Evolutionary conservation across 1,140 invertebrate genomes (phyloP).

Genomic region (Polypedilum pembai): DNA sequence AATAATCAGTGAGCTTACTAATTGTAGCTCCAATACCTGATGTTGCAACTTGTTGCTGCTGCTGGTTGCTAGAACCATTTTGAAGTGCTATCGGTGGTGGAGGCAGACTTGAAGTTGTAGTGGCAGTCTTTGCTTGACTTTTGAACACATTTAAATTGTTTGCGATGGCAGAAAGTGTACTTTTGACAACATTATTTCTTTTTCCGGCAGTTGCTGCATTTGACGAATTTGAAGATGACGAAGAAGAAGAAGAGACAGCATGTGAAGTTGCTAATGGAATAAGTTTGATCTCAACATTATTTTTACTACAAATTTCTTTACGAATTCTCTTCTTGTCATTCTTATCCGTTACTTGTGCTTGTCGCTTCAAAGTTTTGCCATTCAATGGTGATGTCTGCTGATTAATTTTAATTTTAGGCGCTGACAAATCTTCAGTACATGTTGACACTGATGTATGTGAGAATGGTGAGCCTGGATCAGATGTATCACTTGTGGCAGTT

Average conservation of each 20-base stretch:
- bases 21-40: neutral
- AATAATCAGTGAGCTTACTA: slow-evolving; percentile 8
- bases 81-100: neutral
- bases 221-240: slow-evolving; percentile 35
- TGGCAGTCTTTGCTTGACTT: slow-evolving; percentile 27
- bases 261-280: slow-evolving; percentile 24
- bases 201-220: slow-evolving; percentile 35
- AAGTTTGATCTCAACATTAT: neutral
- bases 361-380: slow-evolving; percentile 32
- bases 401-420: slow-evolving; percentile 29
- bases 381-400: slow-evolving; percentile 30
- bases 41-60: slow-evolving; percentile 14
- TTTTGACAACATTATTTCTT: neutral
- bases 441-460: slow-evolving; percentile 51
- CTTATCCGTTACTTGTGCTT: slow-evolving; percentile 29
- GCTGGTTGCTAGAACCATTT: slow-evolving; percentile 27
- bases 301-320: slow-evolving; percentile 3
- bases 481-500: slow-evolving; percentile 64
- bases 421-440: slow-evolving; percentile 38
- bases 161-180: slow-evolving; percentile 6
- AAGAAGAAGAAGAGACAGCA: neutral
- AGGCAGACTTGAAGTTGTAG: neutral
- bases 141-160: slow-evolving; percentile 22
- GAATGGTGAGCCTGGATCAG: slow-evolving; percentile 72
- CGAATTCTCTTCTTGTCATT: neutral